A percentile compares a stretch with the other conserved stretches of the same genome.
phyloP scores from a whole-genome alignment of 2,113 vertebrate species.

The Herpetotheres cachinnans region DNA sequence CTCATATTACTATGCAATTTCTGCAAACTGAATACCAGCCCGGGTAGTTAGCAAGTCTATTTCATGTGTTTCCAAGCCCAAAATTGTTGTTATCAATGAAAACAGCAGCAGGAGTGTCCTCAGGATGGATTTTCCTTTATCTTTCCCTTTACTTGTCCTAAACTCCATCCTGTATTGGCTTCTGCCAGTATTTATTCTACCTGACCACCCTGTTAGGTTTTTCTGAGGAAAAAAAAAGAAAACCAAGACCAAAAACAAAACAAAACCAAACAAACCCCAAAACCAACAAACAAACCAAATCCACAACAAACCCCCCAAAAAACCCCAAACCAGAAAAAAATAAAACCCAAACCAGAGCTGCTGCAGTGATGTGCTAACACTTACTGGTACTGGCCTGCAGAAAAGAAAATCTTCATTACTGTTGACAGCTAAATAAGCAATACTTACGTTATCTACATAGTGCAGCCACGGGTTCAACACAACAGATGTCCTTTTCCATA shows the following conservation, averaged over 20 bases:
- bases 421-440: background rate
- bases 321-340: background rate
- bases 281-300: background rate
- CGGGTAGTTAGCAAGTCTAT: background rate
- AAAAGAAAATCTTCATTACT: background rate
- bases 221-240: background rate
- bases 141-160: background rate
- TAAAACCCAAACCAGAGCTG: background rate
- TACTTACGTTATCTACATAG: background rate
- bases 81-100: background rate
- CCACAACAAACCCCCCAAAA: background rate
- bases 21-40: background rate
- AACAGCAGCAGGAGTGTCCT: background rate
- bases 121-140: background rate
- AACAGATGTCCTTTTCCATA: background rate
- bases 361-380: background rate
- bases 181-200: background rate
- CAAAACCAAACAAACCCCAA: rapidly evolving
- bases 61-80: background rate
- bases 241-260: background rate
- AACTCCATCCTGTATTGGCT: background rate
- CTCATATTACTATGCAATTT: background rate
- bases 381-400: background rate
- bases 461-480: background rate
- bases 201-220: background rate